Base-by-base conservation (phyloP, 1,140 invertebrate species). In the Lordiphosa stackelbergi region DNA sequence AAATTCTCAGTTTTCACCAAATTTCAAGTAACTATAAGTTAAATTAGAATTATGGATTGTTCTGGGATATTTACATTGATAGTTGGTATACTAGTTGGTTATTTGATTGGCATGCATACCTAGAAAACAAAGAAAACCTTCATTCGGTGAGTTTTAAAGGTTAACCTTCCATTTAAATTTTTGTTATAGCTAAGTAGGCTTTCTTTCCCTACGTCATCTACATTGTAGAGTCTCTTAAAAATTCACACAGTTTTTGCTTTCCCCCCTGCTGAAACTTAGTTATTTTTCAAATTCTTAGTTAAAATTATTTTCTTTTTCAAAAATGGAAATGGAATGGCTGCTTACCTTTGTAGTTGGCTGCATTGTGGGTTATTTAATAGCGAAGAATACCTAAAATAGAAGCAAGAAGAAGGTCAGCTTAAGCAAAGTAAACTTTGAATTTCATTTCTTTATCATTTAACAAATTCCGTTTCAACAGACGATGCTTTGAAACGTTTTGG, bases 41-140 rank as follows among this genome's bases (percentile, higher is more conserved):
- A 7, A 7, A 36, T 11, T 31, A 9, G 34, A 9, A 11, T 19
- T 28, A 78, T 79, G 37, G 74, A 78, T 24, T 66, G 53, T 46
- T 31, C 13, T 3, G 36, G 5, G 9, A 0, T 69, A 0, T 9
- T 58, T 0, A 69, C 43, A 0, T 58, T 78, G 3, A 13, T 69
- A 10, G 19, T 78, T 4, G 74, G 74, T 7, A 56, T 70, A 35
- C 16, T 79, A 13, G 24, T 66, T 13, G 74, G 73, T 3, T 73
- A 64, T 56, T 54, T 61, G 7, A 24, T 78, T 46, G 65, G 71
- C 31, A 11, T 42, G 11, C 19, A 63, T 11, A 7, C 13, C 8
- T 12, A 51, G 19, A 35, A 4, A 34, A 11, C 42, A 49, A 13
- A 56, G 45, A 24, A 5, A 0, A 10, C n/a, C 5, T 10, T 11